Conservation (phyloP, 2,797 vertebrate species). For the Craterocephalus amniculus region DNA sequence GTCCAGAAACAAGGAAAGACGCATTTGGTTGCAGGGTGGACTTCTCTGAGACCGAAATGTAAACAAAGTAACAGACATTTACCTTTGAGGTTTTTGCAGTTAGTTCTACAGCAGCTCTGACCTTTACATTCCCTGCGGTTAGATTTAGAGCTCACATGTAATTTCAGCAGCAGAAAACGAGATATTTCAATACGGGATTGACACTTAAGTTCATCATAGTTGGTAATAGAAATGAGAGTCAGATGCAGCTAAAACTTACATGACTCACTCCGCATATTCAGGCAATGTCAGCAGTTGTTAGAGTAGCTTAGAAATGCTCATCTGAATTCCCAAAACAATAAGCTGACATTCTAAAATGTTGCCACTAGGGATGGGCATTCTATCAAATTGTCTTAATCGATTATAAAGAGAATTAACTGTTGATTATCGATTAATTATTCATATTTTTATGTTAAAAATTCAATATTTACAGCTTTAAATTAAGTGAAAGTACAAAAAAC, state of each 20-base stretch:
- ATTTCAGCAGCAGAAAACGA: not conserved
- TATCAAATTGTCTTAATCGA: too few relatives aligned
- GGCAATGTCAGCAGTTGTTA: not conserved
- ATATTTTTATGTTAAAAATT: too few relatives aligned
- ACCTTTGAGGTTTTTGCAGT: not conserved
- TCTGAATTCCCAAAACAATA: not conserved
- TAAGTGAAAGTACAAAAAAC: too few relatives aligned
- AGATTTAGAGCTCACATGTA: not conserved
- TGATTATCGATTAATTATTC: too few relatives aligned
- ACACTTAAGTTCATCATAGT: not conserved
- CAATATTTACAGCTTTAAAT: too few relatives aligned
- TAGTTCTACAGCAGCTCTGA: not conserved
- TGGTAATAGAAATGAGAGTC: not conserved
- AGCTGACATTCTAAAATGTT: not conserved
- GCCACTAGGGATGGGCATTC: too few relatives aligned
- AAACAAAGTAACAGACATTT: slow-evolving; percentile 14
- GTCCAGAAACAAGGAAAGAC: slow-evolving; percentile 21
- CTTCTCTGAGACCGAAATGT: slow-evolving; percentile 1
- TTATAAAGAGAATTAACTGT: too few relatives aligned
- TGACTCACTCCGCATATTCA: not conserved
- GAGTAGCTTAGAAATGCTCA: not conserved
- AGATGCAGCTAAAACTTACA: not conserved
- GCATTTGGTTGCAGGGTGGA: slow-evolving; percentile 4
- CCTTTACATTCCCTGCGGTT: not conserved
- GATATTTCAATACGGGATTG: not conserved